Evolutionary conservation across 2,113 vertebrate genomes (phyloP).

Genomic region (Equus przewalskii): DNA sequence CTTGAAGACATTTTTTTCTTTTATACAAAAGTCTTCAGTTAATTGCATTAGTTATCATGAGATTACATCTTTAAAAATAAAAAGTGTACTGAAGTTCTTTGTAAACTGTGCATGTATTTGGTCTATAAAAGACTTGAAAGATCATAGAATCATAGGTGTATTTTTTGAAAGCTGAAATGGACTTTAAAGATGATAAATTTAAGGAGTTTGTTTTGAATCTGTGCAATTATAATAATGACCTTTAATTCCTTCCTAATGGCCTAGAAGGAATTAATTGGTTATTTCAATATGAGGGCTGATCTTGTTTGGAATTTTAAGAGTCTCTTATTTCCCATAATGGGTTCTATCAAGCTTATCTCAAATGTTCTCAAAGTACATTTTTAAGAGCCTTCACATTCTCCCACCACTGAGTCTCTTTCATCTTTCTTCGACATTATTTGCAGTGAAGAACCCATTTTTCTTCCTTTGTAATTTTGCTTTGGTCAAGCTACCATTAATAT

Average conservation of each 20-base stretch:
- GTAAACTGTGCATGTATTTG: slow-evolving; percentile 23
- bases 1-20: neutral
- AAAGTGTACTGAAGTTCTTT: neutral
- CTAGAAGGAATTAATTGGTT: slow-evolving; percentile 80
- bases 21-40: neutral
- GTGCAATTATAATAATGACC: slow-evolving; percentile 79
- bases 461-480: slow-evolving; percentile 50
- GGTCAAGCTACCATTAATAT: slow-evolving; percentile 57
- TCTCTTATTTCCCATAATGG: slow-evolving; percentile 61
- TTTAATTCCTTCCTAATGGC: slow-evolving; percentile 80
- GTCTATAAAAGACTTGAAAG: slow-evolving; percentile 28
- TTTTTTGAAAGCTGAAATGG: slow-evolving; percentile 56
- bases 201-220: slow-evolving; percentile 78
- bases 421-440: slow-evolving; percentile 48
- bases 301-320: slow-evolving; percentile 78
- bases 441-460: slow-evolving; percentile 55
- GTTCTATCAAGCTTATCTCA: slow-evolving; percentile 66
- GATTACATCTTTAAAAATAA: slow-evolving; percentile 34
- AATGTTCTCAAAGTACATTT: slow-evolving; percentile 61
- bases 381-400: slow-evolving; percentile 67
- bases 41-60: neutral
- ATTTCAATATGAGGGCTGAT: slow-evolving; percentile 73
- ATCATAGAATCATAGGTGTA: slow-evolving; percentile 32
- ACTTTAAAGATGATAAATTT: slow-evolving; percentile 64
- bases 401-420: neutral